Conservation (phyloP, 2,888 invertebrate species). For the Oxycera nigricornis region DNA sequence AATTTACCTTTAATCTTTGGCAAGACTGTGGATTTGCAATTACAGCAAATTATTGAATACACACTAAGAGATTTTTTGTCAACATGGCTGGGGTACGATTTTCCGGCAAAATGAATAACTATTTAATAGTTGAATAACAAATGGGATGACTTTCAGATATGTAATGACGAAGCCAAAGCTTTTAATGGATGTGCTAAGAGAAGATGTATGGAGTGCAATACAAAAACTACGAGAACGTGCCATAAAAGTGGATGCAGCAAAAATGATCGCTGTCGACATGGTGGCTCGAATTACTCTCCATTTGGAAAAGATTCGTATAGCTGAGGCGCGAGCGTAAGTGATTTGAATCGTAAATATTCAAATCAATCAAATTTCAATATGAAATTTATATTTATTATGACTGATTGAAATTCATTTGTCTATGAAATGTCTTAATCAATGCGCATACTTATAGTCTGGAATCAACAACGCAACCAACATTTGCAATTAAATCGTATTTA, state of each 20-base stretch:
- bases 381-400: background rate
- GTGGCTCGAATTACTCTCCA: slow-evolving; percentile 82
- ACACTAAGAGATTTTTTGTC: slow-evolving; percentile 80
- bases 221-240: slow-evolving; percentile 77
- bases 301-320: slow-evolving; percentile 83
- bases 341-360: background rate
- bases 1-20: slow-evolving; percentile 83
- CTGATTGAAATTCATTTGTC: background rate
- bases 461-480: slow-evolving; percentile 70
- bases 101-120: background rate
- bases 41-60: slow-evolving; percentile 83
- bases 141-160: no score
- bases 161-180: slow-evolving; percentile 73
- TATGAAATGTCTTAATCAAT: background rate
- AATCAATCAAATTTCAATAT: background rate
- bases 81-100: slow-evolving; percentile 69
- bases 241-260: slow-evolving; percentile 79
- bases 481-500: slow-evolving; percentile 77
- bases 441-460: slow-evolving; percentile 64
- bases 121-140: no score
- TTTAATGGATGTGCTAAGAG: slow-evolving; percentile 72
- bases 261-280: slow-evolving; percentile 82
- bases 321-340: slow-evolving; percentile 77
- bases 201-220: slow-evolving; percentile 83
- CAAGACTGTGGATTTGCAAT: slow-evolving; percentile 80